Evolutionary conservation across 2,888 invertebrate species (phyloP).

Genomic region (Coenonympha arcania): DNA sequence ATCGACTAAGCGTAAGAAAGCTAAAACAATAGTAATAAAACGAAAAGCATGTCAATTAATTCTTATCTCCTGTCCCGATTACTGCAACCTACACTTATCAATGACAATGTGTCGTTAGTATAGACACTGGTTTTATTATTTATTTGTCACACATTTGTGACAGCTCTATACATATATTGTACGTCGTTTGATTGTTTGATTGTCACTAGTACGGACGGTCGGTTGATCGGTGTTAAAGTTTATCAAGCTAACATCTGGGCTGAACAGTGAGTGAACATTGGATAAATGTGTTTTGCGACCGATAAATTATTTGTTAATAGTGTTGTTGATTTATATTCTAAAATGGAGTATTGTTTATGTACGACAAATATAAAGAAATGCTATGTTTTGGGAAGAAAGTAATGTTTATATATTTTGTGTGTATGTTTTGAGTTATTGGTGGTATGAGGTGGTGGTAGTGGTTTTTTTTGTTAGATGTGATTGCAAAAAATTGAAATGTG

Average conservation of each 20-base stretch:
- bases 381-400: no score
- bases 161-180: no score
- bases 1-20: no score
- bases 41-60: not conserved
- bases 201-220: not conserved
- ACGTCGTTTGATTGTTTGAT: not conserved
- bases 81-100: not conserved
- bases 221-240: slow-evolving; percentile 24
- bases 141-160: no score
- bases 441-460: no score
- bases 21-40: not conserved
- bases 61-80: slow-evolving; percentile 2
- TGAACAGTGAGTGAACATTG: not conserved
- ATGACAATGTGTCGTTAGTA: not conserved
- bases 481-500: no score
- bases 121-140: not conserved
- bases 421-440: no score
- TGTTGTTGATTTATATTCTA: no score
- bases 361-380: no score
- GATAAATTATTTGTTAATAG: not conserved
- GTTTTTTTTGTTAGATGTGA: no score
- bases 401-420: no score
- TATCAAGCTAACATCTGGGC: slow-evolving; percentile 8
- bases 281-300: slow-evolving; percentile 4
- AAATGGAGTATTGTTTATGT: no score